phyloP scores from a whole-genome alignment of 2,888 invertebrate genomes.

The Trisateles emortualis region DNA sequence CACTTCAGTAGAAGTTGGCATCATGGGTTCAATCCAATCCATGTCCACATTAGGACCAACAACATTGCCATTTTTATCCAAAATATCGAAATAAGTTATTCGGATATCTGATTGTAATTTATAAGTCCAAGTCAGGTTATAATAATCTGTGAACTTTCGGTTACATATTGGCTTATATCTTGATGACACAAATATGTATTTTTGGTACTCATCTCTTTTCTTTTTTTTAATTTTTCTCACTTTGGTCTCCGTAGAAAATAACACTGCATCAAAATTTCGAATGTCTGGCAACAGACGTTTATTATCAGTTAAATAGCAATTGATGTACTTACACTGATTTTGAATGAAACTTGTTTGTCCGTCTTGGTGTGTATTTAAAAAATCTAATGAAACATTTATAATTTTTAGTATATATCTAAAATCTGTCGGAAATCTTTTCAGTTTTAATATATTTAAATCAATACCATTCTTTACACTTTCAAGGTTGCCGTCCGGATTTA shows the following conservation, averaged over 20 bases:
- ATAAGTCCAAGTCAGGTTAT: constrained; percentile 75
- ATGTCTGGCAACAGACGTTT: constrained; percentile 63
- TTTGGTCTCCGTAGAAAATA: constrained; percentile 82
- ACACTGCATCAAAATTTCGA: constrained; percentile 76
- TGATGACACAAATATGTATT: constrained; percentile 78
- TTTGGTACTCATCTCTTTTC: constrained; percentile 69
- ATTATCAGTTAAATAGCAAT: constrained; percentile 77
- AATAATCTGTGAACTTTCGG: constrained; percentile 59
- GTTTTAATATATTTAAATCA: constrained; percentile 17
- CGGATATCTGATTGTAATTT: constrained; percentile 69
- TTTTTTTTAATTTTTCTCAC: constrained; percentile 57
- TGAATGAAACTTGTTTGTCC: constrained; percentile 65
- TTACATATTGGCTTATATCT: constrained; percentile 68
- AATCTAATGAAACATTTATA: constrained; percentile 50
- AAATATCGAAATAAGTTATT: constrained; percentile 60
- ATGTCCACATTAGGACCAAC: constrained; percentile 73
- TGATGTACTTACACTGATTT: constrained; percentile 66
- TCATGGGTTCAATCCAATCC: constrained; percentile 61
- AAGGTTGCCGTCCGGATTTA: too few species aligned
- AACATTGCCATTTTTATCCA: constrained; percentile 56
- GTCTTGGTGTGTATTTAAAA: constrained; percentile 32
- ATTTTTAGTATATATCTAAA: constrained; percentile 70
- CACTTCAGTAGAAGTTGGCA: constrained; percentile 49
- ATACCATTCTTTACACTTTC: not conserved
- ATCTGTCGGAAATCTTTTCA: constrained; percentile 63